These are phyloP conservation scores for Kryptopterus vitreolus DNA, from an alignment of 2,797 vertebrate species.

Conservation along the genomic window DNA sequence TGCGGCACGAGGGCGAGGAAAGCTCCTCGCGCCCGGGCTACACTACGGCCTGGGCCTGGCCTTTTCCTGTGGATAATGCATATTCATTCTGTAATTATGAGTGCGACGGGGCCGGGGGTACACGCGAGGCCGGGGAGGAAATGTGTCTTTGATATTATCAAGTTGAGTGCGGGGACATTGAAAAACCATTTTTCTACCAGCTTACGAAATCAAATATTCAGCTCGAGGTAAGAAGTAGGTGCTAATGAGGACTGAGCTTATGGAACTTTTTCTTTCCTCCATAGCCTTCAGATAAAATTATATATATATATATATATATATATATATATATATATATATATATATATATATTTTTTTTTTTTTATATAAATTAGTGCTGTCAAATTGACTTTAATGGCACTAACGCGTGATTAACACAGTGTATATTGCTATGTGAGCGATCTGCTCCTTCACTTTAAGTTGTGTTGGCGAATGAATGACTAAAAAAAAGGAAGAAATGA, in stretches of 20 bases:
- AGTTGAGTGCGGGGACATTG: conserved; percentile 44
- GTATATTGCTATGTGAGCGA: too few relatives aligned
- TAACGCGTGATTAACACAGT: too few relatives aligned
- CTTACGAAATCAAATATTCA: conserved; percentile 1
- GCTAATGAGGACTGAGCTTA: conserved; percentile 9
- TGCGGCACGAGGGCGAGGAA: conserved; percentile 18
- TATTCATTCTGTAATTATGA: conserved; percentile 64
- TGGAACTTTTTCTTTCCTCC: not conserved
- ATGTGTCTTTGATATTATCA: conserved; percentile 58
- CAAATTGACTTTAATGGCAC: too few relatives aligned
- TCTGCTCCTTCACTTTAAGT: too few relatives aligned
- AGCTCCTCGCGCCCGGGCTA: conserved; percentile 26
- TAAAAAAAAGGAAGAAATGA: too few relatives aligned
- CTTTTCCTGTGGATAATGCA: conserved; percentile 52
- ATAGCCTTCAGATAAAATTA: conserved; percentile 27
- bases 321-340: not conserved
- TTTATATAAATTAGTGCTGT: too few relatives aligned
- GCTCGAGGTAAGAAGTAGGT: conserved; percentile 25
- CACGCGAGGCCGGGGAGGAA: conserved; percentile 49
- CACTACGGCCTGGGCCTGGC: conserved; percentile 51
- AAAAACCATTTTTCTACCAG: conserved; percentile 12
- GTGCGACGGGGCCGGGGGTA: conserved; percentile 42
- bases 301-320: not conserved
- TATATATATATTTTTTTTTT: not conserved
- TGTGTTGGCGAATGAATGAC: too few relatives aligned